Base-by-base conservation (phyloP, 2,113 vertebrate genomes). In the Carlito syrichta region DNA sequence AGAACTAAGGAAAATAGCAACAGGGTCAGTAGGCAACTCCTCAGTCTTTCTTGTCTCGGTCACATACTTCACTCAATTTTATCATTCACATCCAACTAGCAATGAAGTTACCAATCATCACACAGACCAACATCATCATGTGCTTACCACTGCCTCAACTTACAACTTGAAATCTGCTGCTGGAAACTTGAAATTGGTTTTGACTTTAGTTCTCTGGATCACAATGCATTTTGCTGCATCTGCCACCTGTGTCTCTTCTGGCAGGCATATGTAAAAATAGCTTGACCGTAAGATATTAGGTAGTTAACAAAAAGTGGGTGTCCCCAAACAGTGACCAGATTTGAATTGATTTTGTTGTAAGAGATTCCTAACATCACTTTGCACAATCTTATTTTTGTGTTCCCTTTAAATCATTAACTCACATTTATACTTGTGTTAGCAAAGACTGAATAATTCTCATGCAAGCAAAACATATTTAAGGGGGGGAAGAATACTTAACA, bases 371-470 rank as follows among this genome's bases (percentile, higher is more conserved):
- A 8, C 17, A 69, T 54, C 19, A 30, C 50, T 32, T 79, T n/a
- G 35, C 48, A n/a, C 66, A 76, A 78, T 78, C 58, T 77, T 50
- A 63, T 69, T 91, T 91, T 91, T 82, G 79, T 79, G 11, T 83
- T 68, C 10, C 32, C 60, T 92, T 91, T 95, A 91, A 89, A 86
- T 94, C 48, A 91, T 77, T 82, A 87, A 92, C 77, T 73, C 60
- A 85, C 6, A 23, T 43, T 87, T 66, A 78, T 68, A 69, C 8
- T 48, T 43, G 20, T 38, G 66, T 86, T 91, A 86, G 27, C 71
- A 95, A 73, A 93, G 54, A 66, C 11, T 43, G 62, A 69, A 66
- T 78, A 52, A 66, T 14, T 82, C 3, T 76, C 13, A 71, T 85
- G 58, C 89, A 68, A 79, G 43, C 32, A 77, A 89, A 86, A 48